Evolutionary conservation across 2,113 vertebrate species (phyloP).

Genomic region (Nanger granti): DNA sequence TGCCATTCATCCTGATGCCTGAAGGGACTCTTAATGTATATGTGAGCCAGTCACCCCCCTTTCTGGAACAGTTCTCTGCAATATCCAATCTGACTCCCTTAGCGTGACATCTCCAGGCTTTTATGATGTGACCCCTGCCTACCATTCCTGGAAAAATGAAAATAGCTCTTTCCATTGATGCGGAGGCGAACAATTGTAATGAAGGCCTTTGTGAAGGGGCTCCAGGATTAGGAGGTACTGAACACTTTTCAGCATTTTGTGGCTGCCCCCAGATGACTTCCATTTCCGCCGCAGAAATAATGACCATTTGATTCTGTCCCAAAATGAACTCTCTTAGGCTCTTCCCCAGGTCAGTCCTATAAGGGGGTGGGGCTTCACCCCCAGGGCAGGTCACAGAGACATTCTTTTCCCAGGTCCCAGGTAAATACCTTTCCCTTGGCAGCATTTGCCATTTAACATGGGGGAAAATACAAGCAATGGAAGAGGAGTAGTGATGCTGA

Average conservation of each 20-base stretch:
- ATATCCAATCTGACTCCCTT: not conserved
- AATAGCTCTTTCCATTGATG: not conserved
- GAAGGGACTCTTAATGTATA: not conserved
- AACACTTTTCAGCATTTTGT: not conserved
- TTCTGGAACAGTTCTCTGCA: not conserved
- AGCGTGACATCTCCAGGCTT: not conserved
- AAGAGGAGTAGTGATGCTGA: rapidly evolving
- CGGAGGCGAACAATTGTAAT: not conserved
- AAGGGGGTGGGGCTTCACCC: not conserved
- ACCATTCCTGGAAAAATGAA: not conserved
- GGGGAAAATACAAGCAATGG: not conserved
- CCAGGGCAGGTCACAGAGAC: not conserved
- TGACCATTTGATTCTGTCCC: not conserved
- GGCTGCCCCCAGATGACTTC: not conserved
- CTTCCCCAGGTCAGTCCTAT: not conserved
- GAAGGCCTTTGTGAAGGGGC: not conserved
- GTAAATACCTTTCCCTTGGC: not conserved
- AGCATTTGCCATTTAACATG: not conserved
- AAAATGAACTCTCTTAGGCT: not conserved
- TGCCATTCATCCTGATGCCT: not conserved
- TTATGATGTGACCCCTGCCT: not conserved
- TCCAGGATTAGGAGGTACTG: not conserved
- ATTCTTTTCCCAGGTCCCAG: not conserved
- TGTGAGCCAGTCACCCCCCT: not conserved
- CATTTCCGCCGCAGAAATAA: not conserved